A percentile compares a stretch with the other conserved stretches of the same genome.
Evolutionary conservation across 2,888 invertebrate genomes (phyloP).

Genomic region (Metallyticus violacea): DNA sequence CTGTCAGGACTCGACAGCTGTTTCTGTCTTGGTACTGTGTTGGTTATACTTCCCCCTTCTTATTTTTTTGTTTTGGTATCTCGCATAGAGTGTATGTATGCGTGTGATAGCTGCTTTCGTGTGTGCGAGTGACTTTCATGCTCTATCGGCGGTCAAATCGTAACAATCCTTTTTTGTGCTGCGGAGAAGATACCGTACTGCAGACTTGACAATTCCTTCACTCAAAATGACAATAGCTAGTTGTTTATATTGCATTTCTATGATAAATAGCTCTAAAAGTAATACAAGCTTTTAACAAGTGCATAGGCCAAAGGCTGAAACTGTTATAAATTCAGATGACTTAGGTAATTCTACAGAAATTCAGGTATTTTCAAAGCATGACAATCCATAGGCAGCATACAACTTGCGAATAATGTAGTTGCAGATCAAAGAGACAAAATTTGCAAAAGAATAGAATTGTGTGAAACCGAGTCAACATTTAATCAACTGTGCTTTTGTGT

Average conservation of each 20-base stretch:
- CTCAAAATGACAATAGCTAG: not conserved
- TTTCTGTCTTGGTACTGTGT: not conserved
- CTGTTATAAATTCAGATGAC: too few species aligned
- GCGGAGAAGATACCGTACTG: not conserved
- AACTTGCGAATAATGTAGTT: too few species aligned
- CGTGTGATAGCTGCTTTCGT: not conserved
- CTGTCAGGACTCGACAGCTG: not conserved
- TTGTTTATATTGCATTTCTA: not conserved
- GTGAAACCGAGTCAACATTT: not conserved
- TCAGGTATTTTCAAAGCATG: too few species aligned
- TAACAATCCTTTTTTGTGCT: not conserved
- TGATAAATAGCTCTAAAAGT: not conserved
- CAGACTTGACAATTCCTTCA: not conserved
- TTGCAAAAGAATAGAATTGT: not conserved
- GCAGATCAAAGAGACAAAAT: not conserved
- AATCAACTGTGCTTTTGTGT: not conserved
- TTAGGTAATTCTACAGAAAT: too few species aligned
- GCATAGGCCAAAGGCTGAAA: too few species aligned
- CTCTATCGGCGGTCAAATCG: not conserved
- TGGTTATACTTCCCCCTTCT: not conserved
- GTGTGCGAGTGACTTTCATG: not conserved
- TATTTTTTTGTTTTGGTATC: not conserved
- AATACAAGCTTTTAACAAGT: not conserved
- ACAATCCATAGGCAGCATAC: too few species aligned
- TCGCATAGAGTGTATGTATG: too few species aligned